Conservation (phyloP, 2,113 vertebrate species). For the Labeo catla region DNA sequence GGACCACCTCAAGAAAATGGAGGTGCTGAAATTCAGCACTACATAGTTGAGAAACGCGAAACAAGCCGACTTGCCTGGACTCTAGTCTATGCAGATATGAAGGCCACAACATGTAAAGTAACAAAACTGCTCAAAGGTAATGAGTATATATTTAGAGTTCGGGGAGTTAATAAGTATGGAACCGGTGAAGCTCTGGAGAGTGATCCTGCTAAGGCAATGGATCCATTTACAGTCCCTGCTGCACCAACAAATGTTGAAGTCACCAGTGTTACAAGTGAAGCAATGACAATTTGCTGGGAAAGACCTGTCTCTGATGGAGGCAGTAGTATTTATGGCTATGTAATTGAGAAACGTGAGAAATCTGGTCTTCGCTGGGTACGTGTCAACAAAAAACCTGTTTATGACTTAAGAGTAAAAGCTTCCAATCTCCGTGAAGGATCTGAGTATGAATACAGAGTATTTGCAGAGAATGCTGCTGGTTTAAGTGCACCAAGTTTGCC, state of each 20-base stretch:
- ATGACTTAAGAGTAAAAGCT: constrained; percentile 96
- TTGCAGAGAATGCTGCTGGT: constrained; percentile 95
- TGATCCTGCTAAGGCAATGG: constrained; percentile 84
- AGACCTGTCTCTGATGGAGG: constrained; percentile 94
- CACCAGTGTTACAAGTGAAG: constrained; percentile 89
- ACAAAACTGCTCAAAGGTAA: constrained; percentile 95
- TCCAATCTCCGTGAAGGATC: constrained; percentile 88
- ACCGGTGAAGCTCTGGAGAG: constrained; percentile 92
- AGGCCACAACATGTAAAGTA: constrained; percentile 94
- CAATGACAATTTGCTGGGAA: constrained; percentile 97
- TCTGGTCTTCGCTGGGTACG: constrained; percentile 93
- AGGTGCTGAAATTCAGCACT: constrained; percentile 93
- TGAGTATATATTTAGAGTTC: constrained; percentile 96
- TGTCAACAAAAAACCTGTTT: constrained; percentile 98
- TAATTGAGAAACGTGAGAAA: constrained; percentile 96
- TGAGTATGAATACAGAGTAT: constrained; percentile 96
- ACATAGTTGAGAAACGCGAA: constrained; percentile 96
- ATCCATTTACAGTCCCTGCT: constrained; percentile 90
- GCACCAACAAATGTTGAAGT: constrained; percentile 91
- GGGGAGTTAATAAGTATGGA: constrained; percentile 94
- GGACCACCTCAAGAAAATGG: constrained; percentile 95
- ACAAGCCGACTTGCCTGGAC: constrained; percentile 97
- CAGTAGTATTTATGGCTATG: constrained; percentile 90
- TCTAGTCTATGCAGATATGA: constrained; percentile 89
- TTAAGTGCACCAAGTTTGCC: constrained; percentile 89